Evolutionary conservation across 2,888 invertebrate genomes (phyloP).

Genomic region (Pyrrhosoma nymphula): DNA sequence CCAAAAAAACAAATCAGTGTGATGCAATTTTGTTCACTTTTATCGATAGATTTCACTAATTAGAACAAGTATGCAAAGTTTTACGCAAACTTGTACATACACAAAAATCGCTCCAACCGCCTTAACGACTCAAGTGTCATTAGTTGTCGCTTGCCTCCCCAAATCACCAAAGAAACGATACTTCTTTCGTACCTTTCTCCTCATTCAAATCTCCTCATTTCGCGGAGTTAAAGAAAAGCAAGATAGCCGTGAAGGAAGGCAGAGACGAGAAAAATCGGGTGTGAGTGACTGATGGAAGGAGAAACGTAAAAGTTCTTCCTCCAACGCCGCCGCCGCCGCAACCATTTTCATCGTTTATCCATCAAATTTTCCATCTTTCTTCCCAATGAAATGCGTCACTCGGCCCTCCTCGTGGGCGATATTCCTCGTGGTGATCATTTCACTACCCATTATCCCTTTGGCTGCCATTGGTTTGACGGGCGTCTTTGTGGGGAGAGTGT

Average conservation of each 20-base stretch:
- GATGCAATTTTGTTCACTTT: too few species aligned
- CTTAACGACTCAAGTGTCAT: too few species aligned
- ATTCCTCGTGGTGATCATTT: slow-evolving; percentile 60
- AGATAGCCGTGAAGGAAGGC: neutral
- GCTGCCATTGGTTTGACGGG: slow-evolving; percentile 30
- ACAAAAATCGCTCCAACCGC: too few species aligned
- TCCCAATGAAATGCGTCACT: slow-evolving; percentile 50
- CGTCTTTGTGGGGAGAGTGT: neutral
- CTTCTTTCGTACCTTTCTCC: neutral
- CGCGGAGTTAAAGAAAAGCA: neutral
- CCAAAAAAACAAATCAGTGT: too few species aligned
- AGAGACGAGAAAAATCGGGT: neutral
- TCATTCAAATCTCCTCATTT: neutral
- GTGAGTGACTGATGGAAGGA: neutral
- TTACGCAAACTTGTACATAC: too few species aligned
- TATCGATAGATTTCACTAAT: too few species aligned
- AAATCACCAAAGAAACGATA: too few species aligned
- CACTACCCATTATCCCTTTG: slow-evolving; percentile 50
- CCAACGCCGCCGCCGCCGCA: neutral
- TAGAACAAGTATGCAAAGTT: too few species aligned
- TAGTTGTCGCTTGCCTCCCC: too few species aligned
- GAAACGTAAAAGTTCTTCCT: neutral
- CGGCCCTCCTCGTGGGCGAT: neutral
- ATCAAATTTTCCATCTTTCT: slow-evolving; percentile 50
- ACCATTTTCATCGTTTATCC: slow-evolving; percentile 55